Evolutionary conservation across 2,888 invertebrate genomes (phyloP).

Genomic region (Globia sparganii): DNA sequence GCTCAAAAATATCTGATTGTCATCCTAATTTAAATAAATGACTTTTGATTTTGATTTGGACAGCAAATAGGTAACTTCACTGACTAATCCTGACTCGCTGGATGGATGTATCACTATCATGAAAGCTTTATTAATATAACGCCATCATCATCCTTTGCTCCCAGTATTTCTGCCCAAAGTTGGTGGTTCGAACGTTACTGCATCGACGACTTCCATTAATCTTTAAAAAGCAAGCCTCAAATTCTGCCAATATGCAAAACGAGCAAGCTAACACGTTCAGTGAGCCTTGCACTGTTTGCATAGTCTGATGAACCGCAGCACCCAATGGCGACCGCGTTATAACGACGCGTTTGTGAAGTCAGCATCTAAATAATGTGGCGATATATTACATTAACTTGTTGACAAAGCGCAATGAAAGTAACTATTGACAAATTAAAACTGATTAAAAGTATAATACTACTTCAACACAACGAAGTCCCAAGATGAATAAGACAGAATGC

Average conservation of each 20-base stretch:
- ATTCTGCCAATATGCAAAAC: slow-evolving; percentile 50
- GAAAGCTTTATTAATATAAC: background rate
- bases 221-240: slow-evolving; percentile 58
- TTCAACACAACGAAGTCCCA: background rate
- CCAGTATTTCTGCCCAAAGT: background rate
- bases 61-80: background rate
- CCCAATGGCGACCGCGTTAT: slow-evolving; percentile 35
- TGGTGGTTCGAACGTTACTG: slow-evolving; percentile 14
- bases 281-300: slow-evolving; percentile 48
- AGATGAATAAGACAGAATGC: background rate
- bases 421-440: background rate
- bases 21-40: too few relatives aligned
- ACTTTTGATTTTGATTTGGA: too few relatives aligned
- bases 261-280: slow-evolving; percentile 46
- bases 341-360: slow-evolving; percentile 27
- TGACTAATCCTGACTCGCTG: background rate
- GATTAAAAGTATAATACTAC: background rate
- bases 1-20: background rate
- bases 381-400: slow-evolving; percentile 22
- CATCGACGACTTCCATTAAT: slow-evolving; percentile 61
- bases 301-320: slow-evolving; percentile 54
- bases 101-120: background rate
- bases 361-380: slow-evolving; percentile 23
- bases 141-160: slow-evolving; percentile 2
- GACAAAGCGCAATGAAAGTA: background rate